Evolutionary conservation across 2,797 vertebrate genomes (phyloP).

Genomic region (Channallabes apus): DNA sequence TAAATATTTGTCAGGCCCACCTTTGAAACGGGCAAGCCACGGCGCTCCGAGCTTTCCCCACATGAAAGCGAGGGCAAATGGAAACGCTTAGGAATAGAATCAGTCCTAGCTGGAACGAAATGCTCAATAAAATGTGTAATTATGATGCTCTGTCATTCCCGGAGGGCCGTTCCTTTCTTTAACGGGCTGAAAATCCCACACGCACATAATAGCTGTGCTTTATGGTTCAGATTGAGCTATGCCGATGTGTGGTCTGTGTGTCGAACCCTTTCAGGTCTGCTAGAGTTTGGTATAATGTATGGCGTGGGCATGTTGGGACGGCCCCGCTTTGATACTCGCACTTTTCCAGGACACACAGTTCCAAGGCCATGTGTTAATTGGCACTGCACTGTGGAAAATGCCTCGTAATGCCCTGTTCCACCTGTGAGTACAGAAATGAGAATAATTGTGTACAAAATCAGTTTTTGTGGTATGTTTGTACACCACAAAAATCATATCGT

Average conservation of each 20-base stretch:
- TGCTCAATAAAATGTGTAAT: constrained; percentile 81
- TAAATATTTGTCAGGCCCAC: constrained; percentile 82
- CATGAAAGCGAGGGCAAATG: constrained; percentile 78
- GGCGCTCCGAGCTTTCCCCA: constrained; percentile 68
- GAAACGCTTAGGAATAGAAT: constrained; percentile 79
- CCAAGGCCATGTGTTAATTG: constrained; percentile 59
- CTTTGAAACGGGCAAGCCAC: constrained; percentile 74
- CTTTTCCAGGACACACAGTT: constrained; percentile 54
- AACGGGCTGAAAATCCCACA: constrained; percentile 71
- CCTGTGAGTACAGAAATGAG: neutral
- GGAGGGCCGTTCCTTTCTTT: constrained; percentile 63
- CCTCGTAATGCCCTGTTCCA: constrained; percentile 50
- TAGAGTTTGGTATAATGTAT: constrained; percentile 50
- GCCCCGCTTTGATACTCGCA: constrained; percentile 46
- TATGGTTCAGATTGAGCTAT: constrained; percentile 73
- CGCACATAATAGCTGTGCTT: constrained; percentile 74
- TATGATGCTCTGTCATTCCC: constrained; percentile 79
- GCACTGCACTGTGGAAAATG: constrained; percentile 56
- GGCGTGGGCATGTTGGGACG: constrained; percentile 48
- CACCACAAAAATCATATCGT: too few species aligned
- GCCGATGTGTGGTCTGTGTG: constrained; percentile 78
- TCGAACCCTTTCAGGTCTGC: constrained; percentile 52
- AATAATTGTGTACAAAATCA: neutral
- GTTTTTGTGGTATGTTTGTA: neutral
- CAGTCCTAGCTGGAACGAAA: constrained; percentile 79